phyloP scores from a whole-genome alignment of 2,113 vertebrate genomes.

The Epinephelus moara region DNA sequence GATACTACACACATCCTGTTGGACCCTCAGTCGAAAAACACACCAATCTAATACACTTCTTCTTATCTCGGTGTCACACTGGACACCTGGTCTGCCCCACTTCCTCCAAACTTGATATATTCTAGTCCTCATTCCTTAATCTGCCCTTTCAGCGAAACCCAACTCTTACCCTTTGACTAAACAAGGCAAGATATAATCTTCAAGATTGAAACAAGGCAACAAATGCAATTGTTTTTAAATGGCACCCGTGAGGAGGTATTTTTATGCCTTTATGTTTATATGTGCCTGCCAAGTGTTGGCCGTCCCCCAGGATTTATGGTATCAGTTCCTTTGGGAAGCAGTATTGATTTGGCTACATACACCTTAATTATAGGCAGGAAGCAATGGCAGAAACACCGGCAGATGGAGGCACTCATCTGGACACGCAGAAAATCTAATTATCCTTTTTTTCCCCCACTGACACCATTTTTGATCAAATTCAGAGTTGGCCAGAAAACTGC shows the following conservation, averaged over 20 bases:
- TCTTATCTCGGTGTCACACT: constrained; percentile 27
- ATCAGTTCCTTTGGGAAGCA: constrained; percentile 21
- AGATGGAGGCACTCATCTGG: not conserved
- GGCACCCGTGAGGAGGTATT: not conserved
- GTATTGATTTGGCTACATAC: constrained; percentile 44
- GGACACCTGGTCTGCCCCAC: constrained; percentile 54
- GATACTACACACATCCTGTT: constrained; percentile 26
- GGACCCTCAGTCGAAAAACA: constrained; percentile 6
- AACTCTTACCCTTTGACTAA: not conserved
- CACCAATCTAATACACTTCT: constrained; percentile 9
- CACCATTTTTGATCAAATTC: constrained; percentile 9
- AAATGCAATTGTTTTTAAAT: not conserved
- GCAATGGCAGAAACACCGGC: not conserved
- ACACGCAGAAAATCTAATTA: constrained; percentile 16
- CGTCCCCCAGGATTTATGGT: constrained; percentile 4
- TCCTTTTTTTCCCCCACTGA: not conserved
- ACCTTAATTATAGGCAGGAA: constrained; percentile 28
- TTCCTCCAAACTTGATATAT: constrained; percentile 58
- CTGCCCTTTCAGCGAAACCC: constrained; percentile 31
- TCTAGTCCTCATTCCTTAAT: constrained; percentile 51
- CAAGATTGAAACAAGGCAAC: not conserved
- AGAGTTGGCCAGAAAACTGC: not conserved
- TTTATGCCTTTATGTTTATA: not conserved
- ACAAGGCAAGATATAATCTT: not conserved
- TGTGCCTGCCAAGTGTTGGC: not conserved